Base-by-base conservation (phyloP, 2,888 invertebrate genomes). In the Agrochola lychnidis region DNA sequence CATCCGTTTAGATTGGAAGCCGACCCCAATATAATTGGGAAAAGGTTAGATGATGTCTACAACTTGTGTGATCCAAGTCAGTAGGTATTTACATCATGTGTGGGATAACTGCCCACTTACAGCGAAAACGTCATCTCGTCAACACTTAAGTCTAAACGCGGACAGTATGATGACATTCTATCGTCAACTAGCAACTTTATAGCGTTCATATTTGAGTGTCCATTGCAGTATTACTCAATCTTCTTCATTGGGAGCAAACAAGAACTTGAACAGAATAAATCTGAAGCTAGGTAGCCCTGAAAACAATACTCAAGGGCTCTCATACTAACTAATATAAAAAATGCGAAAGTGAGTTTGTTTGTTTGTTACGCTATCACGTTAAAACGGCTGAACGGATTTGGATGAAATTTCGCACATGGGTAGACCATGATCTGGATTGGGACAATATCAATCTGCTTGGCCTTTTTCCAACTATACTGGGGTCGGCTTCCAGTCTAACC, bases 111-210 rank as follows among this genome's bases (percentile, higher is more conserved):
- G 48, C 53, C 42, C 57, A 63, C 45, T 64, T 61, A 30, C 40
- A 25, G 22, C n/a, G 22, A 40, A n/a, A 25, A 48, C 70, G 30
- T 62, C 61, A 72, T 30, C 40, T 40, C 42, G 51, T 40, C 40
- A 22, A 64, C 56, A 36, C 22, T 40, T 48, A 74, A 25, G 9
- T 40, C 51, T 70, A 57, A 64, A 69, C 70, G 25, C 36, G 59
- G 42, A 36, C 45, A 36, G 22, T 40, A n/a, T 30, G 16, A 63
- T 78, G 66, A 59, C 30, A 53, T 62, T 42, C 10, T 45, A 42
- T 14, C 16, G n/a, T 40, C 53, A 40, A 59, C 66, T 66, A 78
- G 16, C 53, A 70, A 48, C 22, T 64, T 77, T 64, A 73, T 59
- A 6, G 40, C 16, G 48, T 16, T 22, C 16, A n/a, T 48, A 59